Conservation (phyloP, 2,797 vertebrate genomes). For the Takifugu rubripes region DNA sequence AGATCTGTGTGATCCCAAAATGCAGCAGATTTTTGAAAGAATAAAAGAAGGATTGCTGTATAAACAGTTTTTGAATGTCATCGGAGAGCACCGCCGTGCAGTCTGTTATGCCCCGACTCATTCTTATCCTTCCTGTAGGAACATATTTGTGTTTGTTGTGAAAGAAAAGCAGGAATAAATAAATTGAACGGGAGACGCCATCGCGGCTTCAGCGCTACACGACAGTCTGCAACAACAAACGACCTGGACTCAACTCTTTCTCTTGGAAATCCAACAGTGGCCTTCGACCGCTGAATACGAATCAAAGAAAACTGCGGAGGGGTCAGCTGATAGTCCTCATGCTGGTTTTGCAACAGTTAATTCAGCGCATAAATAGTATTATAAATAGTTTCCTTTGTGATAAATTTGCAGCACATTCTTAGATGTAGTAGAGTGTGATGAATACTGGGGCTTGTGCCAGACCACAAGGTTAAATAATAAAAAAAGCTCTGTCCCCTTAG, state of each 20-base stretch:
- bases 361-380: not conserved
- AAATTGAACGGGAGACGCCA: conserved; percentile 46
- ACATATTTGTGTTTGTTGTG: conserved; percentile 47
- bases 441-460: too few species aligned
- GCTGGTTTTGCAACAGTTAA: not conserved
- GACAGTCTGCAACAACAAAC: conserved; percentile 65
- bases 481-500: not conserved
- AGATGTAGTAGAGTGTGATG: too few species aligned
- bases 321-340: not conserved
- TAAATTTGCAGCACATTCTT: too few species aligned
- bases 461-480: not conserved
- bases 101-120: not conserved
- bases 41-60: not conserved
- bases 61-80: not conserved
- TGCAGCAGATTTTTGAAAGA: not conserved
- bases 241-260: conserved; percentile 5
- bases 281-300: not conserved
- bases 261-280: not conserved
- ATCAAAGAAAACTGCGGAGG: too few species aligned
- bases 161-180: conserved; percentile 78
- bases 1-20: too few species aligned
- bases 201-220: conserved; percentile 41
- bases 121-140: not conserved
- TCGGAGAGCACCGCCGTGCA: not conserved
- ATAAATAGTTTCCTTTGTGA: not conserved